Base-by-base conservation (phyloP, 2,888 invertebrate genomes). In the Acrocera orbiculus region DNA sequence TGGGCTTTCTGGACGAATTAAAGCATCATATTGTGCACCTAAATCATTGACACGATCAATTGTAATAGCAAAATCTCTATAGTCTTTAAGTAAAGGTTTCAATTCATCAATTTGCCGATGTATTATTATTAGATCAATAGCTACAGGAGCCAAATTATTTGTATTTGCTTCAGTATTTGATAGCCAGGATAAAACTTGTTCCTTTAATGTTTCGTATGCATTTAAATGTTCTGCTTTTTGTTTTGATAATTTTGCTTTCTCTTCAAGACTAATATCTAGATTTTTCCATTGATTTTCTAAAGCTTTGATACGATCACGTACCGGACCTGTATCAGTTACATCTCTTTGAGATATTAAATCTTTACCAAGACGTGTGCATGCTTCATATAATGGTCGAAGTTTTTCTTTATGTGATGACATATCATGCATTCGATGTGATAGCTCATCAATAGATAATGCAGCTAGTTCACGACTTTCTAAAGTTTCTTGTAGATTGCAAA, bases 261-360 rank as follows among this genome's bases (percentile, higher is more conserved):
- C 90, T 43, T 83, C 82, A 16, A 93, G 63, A 0, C 79, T 61
- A 13, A 73, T 70, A 47, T 76, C 80, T 45, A 93, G 70, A 50
- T 89, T 87, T 31, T 80, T 76, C 92, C 92, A 93, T 49, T 78
- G 79, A 43, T 74, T 75, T 61, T 93, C 90, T 42, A 92, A 63
- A 3, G 75, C 70, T 64, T 86, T 87, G 50, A 90, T 76, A 46
- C 76, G 75, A 55, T 90, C 90, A 20, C 87, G 69, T 9, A 87
- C 72, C 3, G 71, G 70, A 24, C 76, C 77, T 0, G 82, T 82
- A 52, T 90, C 90, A 0, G 87, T 86, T 28, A 89, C 80, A 49
- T 90, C 89, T 45, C 86, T 82, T 63, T 82, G 78, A 8, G 75
- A 63, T 32, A 87, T 70, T 35, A 90, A 63, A 33, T 74, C 76